Evolutionary conservation across 2,888 invertebrate genomes (phyloP), one percentile per base, ranked within the genome.

Genomic region (Melinaea menophilus): DNA sequence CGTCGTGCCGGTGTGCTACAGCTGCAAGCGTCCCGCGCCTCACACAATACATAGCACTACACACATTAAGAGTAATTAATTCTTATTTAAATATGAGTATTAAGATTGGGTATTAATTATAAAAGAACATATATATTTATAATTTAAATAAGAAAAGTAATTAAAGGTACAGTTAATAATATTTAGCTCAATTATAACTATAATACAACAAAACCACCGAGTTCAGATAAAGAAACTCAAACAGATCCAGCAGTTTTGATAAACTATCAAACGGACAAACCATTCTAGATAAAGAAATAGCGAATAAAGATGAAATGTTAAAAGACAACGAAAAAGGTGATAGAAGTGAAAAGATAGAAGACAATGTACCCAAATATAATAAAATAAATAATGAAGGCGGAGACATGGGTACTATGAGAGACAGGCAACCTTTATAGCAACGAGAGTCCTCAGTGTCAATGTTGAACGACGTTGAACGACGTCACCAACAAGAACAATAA

Each of bases 391-490:
- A 63, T 22, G 68, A 68, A 35, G 66, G 65, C 58, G 75, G 72
- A 58, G 70, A 69, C 51, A 58, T 69, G 47, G 48, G 61, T n/a
- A 70, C 71, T 66, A 70, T 69, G 34, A 82, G 79, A 71, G 84
- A 84, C 4, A 83, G 78, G 71, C 22, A 22, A 22, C 79, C 79
- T 4, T 89, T 88, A 89, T 88, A 89, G 89, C 89, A 86, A 73
- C 82, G 84, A 77, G 79, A 82, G 65, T 85, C 88, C 0, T 81
- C 88, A 1, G 81, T 77, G 68, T 90, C 22, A 22, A 22, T 22
- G 22, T 22, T 22, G 22, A 22, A 22, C 22, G 22, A 22, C 90
- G 33, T 77, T 88, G 2, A 81, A 78, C 59, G 85, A 88, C 67
- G 81, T 81, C 59, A 77, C 62, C 56, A 66, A 75, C 67, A 73